phyloP scores from a whole-genome alignment of 2,797 vertebrate genomes.

The Protosalanx chinensis region DNA sequence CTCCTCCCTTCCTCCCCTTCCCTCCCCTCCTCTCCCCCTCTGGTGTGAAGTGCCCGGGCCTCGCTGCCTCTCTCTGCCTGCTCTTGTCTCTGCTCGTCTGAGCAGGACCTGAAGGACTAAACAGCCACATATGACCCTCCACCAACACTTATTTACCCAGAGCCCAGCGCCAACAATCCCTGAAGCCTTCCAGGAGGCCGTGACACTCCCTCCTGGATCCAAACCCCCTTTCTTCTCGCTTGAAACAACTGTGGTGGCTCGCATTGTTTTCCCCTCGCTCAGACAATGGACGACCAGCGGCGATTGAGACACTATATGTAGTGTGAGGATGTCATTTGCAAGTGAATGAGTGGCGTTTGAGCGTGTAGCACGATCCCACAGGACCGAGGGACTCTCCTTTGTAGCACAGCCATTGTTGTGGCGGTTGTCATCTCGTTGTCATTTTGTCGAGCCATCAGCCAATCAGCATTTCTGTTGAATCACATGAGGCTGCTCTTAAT shows the following conservation, averaged over 20 bases:
- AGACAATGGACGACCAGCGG: conserved; percentile 30
- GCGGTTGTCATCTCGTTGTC: neutral
- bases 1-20: conserved; percentile 17
- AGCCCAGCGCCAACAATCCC: conserved; percentile 13
- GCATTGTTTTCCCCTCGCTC: conserved; percentile 35
- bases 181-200: conserved; percentile 12
- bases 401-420: neutral
- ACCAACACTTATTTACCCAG: conserved; percentile 59
- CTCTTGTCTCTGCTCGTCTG: conserved; percentile 65
- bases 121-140: conserved; percentile 57
- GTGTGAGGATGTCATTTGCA: conserved; percentile 42
- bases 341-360: conserved; percentile 38
- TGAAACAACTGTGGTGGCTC: conserved; percentile 16
- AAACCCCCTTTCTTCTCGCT: conserved; percentile 12
- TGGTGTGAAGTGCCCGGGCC: conserved; percentile 27
- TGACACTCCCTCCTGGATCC: conserved; percentile 26
- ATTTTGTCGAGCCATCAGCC: neutral
- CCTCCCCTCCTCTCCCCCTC: conserved; percentile 40
- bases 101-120: conserved; percentile 62
- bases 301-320: conserved; percentile 32
- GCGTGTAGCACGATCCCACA: conserved; percentile 25
- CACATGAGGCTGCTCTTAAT: neutral
- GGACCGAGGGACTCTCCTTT: neutral
- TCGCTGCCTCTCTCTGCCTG: conserved; percentile 62
- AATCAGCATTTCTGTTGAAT: conserved; percentile 4